These are phyloP conservation scores for Helicoverpa armigera DNA, from an alignment of 1,140 invertebrate species.

Conservation along the genomic window DNA sequence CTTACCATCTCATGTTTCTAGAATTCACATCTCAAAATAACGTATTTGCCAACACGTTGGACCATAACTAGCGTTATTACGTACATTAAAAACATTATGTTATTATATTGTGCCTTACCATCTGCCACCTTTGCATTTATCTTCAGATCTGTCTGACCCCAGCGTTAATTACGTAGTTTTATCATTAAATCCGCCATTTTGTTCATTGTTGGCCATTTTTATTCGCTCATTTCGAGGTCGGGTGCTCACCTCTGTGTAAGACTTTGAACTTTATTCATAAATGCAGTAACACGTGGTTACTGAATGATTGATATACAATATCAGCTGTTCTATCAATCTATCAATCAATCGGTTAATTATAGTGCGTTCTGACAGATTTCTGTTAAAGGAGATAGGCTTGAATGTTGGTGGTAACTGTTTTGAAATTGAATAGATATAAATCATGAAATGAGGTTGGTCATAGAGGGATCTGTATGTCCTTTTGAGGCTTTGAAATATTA, in stretches of 20 bases:
- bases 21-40: too few relatives aligned
- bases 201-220: conserved; percentile 11
- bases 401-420: not conserved
- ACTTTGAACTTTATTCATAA: conserved; percentile 26
- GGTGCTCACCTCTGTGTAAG: conserved; percentile 4
- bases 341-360: not conserved
- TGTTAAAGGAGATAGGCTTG: not conserved
- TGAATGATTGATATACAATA: not conserved
- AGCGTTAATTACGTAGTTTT: conserved; percentile 19
- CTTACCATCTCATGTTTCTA: too few relatives aligned
- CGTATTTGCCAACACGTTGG: not conserved
- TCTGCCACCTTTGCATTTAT: not conserved
- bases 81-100: not conserved
- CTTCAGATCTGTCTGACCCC: conserved; percentile 9
- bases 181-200: conserved; percentile 30
- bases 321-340: not conserved
- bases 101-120: not conserved
- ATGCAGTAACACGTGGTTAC: not conserved
- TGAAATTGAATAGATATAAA: not conserved
- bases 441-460: not conserved
- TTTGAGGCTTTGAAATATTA: not conserved
- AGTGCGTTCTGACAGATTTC: not conserved
- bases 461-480: not conserved
- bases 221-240: conserved; percentile 25
- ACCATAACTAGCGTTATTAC: not conserved